Base-by-base conservation (phyloP, 2,888 invertebrate species). In the Colostygia pectinataria region DNA sequence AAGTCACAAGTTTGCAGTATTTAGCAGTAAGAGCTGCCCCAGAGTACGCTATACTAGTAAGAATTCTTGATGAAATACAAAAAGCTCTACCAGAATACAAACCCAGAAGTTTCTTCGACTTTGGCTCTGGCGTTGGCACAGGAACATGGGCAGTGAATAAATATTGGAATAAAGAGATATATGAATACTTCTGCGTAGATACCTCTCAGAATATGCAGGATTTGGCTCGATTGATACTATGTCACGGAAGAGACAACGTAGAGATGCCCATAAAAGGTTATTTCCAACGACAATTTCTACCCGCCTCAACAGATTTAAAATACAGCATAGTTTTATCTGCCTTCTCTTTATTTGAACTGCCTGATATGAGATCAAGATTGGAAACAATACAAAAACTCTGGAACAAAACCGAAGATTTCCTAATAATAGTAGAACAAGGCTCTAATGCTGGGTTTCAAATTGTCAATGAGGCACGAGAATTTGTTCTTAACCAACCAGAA, bases 71-170 rank as follows among this genome's bases (percentile, higher is more conserved):
- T 31, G 97, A 98, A 88, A 94, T 98, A 42, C 83, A 84, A 38
- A 73, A 72, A 27, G 88, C 93, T 41, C 91, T 94, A 72, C 88
- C 91, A 0, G 77, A 92, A 10, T 98, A 95, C 74, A 88, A 89
- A 48, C 98, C 98, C 0, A 85, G 91, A 48, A 93, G 93, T 51
- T 92, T 97, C 59, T 95, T 98, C 63, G 98, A 99, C 84, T 97
- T 96, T 79, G 99, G 98, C 0, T 96, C 98, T 3, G 99, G 99
- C 0, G 84, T 96, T 2, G 98, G 98, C 0, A 95, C 96, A 0
- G 95, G 93, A 0, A 93, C 94, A 42, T 98, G 98, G 98, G 98
- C 96, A 0, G 93, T 94, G 0, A 93, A 94, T 64, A 77, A 87
- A 2, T 87, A 92, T 9, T 99, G 97, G 97, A 85, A 91, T 5